phyloP scores from a whole-genome alignment of 2,888 invertebrate species.

The Baccha elongata region DNA sequence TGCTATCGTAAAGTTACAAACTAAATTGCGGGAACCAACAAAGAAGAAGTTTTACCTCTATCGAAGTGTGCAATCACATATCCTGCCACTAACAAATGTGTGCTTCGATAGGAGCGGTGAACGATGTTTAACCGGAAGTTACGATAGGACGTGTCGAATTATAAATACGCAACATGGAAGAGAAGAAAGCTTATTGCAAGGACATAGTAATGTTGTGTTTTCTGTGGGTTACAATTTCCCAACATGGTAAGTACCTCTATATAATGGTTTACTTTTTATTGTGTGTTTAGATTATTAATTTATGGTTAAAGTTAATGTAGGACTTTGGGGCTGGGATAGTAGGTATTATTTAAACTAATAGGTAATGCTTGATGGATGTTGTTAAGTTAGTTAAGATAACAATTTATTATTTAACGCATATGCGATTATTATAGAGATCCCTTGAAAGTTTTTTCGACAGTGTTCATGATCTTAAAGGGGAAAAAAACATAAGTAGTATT shows the following conservation, averaged over 20 bases:
- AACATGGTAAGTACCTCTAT: slow-evolving; percentile 84
- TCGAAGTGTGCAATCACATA: slow-evolving; percentile 86
- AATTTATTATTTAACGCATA: too few species aligned
- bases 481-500: too few species aligned
- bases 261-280: neutral
- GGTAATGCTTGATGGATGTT: too few species aligned
- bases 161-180: slow-evolving; percentile 89
- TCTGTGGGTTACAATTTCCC: slow-evolving; percentile 91
- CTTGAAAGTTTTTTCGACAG: too few species aligned
- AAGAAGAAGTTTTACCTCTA: slow-evolving; percentile 87
- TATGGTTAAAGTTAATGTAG: neutral
- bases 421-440: too few species aligned
- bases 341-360: neutral
- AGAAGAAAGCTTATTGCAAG: slow-evolving; percentile 87
- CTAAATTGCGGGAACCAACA: slow-evolving; percentile 85
- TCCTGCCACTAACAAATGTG: slow-evolving; percentile 88
- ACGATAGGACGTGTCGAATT: slow-evolving; percentile 92
- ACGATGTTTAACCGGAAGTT: slow-evolving; percentile 92
- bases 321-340: neutral
- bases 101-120: slow-evolving; percentile 88
- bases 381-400: neutral
- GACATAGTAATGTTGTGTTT: slow-evolving; percentile 92
- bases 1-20: slow-evolving; percentile 86
- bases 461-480: too few species aligned
- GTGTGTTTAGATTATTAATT: slow-evolving; percentile 5